These are phyloP conservation scores for Drepana falcataria DNA, from an alignment of 2,888 invertebrate species.

Conservation along the genomic window DNA sequence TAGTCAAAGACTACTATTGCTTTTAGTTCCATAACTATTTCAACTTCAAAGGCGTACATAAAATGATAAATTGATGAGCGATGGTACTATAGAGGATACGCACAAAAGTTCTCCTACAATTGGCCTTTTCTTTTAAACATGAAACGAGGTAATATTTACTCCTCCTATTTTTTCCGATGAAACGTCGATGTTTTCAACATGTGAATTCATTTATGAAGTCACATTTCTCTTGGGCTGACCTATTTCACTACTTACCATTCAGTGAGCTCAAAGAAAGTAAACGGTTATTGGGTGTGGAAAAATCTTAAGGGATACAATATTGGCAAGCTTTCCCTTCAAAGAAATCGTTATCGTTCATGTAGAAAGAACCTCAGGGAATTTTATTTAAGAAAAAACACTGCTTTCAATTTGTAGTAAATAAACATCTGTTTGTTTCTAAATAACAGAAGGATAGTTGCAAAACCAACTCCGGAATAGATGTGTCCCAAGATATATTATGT, in stretches of 20 bases:
- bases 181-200: slow-evolving; percentile 3
- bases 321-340: not conserved
- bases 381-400: no score
- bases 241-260: not conserved
- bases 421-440: no score
- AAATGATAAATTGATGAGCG: no score
- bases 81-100: not conserved
- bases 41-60: not conserved
- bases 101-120: slow-evolving; percentile 1
- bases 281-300: not conserved
- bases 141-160: slow-evolving; percentile 4
- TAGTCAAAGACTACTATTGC: no score
- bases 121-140: slow-evolving; percentile 8
- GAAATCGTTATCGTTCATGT: not conserved
- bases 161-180: not conserved
- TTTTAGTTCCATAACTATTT: not conserved
- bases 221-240: not conserved
- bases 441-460: no score
- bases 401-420: no score
- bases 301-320: not conserved
- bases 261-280: not conserved
- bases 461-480: no score
- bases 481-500: no score
- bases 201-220: slow-evolving; percentile 7
- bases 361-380: not conserved